phyloP scores from a whole-genome alignment of 2,888 invertebrate species.

The Lithophane semibrunnea region DNA sequence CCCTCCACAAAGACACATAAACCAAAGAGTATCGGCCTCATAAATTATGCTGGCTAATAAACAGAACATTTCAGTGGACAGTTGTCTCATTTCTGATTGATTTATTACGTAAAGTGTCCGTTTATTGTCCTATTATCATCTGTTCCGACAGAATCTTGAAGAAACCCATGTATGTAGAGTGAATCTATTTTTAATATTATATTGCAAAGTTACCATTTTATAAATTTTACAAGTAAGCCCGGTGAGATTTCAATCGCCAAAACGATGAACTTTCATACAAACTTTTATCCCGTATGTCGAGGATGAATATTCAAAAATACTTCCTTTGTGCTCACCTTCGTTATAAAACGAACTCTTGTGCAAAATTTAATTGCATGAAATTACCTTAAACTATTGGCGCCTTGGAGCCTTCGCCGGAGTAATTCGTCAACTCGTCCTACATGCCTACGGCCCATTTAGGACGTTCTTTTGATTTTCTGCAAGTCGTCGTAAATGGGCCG shows the following conservation, averaged over 20 bases:
- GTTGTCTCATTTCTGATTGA: slow-evolving; percentile 42
- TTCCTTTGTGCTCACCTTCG: background rate
- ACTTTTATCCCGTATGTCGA: no score
- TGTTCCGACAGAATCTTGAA: slow-evolving; percentile 8
- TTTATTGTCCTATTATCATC: slow-evolving; percentile 29
- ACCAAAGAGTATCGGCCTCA: slow-evolving; percentile 41
- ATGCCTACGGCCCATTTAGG: no score
- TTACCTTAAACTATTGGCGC: no score
- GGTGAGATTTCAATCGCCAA: background rate
- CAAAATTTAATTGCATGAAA: background rate
- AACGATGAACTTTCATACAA: background rate
- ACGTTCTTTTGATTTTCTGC: no score
- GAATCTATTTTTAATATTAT: slow-evolving; percentile 9
- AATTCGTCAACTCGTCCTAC: no score
- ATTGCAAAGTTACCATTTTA: background rate
- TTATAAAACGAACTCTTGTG: background rate
- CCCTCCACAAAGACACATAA: slow-evolving; percentile 16
- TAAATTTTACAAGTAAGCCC: background rate
- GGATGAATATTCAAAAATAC: background rate
- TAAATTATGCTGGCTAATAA: slow-evolving; percentile 35
- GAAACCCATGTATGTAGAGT: background rate
- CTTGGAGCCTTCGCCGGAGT: no score
- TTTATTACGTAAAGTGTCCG: slow-evolving; percentile 28
- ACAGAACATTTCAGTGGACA: slow-evolving; percentile 17
- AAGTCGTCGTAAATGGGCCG: no score